These are phyloP conservation scores for Mystacides longicornis DNA, from an alignment of 2,888 invertebrate genomes.

Conservation along the genomic window DNA sequence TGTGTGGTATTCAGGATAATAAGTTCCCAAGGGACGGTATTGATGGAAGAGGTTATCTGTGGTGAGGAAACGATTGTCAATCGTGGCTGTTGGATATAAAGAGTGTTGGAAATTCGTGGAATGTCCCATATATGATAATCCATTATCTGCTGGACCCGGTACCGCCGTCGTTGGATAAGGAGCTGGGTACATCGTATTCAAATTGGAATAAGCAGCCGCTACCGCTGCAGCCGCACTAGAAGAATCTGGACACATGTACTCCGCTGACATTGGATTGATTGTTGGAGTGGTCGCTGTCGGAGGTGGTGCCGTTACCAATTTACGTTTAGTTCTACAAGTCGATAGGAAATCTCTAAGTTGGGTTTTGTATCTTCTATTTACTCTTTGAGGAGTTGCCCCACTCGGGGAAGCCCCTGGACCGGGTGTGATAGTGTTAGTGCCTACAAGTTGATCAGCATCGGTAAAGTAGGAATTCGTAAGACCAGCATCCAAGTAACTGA, in stretches of 20 bases:
- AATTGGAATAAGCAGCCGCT: constrained; percentile 72
- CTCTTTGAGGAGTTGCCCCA: constrained; percentile 67
- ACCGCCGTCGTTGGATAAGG: constrained; percentile 66
- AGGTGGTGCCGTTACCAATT: constrained; percentile 43
- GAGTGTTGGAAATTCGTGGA: constrained; percentile 56
- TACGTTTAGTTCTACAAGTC: constrained; percentile 80
- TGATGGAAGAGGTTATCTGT: constrained; percentile 86
- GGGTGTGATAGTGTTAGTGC: constrained; percentile 49
- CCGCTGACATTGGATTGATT: constrained; percentile 54
- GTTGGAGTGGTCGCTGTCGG: constrained; percentile 49
- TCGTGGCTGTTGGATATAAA: constrained; percentile 39
- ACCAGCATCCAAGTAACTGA: constrained; percentile 92
- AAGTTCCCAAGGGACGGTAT: constrained; percentile 78
- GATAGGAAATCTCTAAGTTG: constrained; percentile 88
- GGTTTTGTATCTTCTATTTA: constrained; percentile 86
- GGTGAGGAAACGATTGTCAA: constrained; percentile 65
- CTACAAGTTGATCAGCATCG: constrained; percentile 70
- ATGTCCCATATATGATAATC: constrained; percentile 60
- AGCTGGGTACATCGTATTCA: constrained; percentile 72
- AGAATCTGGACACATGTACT: constrained; percentile 59
- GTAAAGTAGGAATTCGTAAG: constrained; percentile 86
- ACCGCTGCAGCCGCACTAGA: constrained; percentile 52
- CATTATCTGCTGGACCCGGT: constrained; percentile 52
- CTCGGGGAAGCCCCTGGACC: constrained; percentile 48
- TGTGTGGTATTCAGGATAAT: constrained; percentile 71